Evolutionary conservation across 37 sponge, comb jelly and placozoan species (phyloP), one percentile per base, ranked within the genome.

Genomic region (Chondrilla cf. caribensis): DNA sequence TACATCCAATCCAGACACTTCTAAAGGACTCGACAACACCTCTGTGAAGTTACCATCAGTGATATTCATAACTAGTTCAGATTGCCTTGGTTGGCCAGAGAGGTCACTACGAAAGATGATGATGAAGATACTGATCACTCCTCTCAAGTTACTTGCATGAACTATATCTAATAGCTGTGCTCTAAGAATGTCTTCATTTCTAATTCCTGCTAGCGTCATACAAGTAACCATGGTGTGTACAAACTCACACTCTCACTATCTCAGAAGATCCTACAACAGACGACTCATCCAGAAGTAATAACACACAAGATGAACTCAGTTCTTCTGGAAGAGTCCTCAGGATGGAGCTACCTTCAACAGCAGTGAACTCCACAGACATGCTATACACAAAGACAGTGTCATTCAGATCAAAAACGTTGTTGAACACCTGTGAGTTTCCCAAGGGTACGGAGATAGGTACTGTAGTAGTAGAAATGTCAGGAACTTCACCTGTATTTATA

Each of bases 171-270:
- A n/a, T n/a, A n/a, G n/a, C n/a, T n/a, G n/a, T n/a, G n/a, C n/a
- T n/a, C n/a, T n/a, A n/a, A n/a, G n/a, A n/a, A n/a, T n/a, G n/a
- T n/a, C n/a, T n/a, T n/a, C n/a, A n/a, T n/a, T n/a, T n/a, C n/a
- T n/a, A n/a, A n/a, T n/a, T n/a, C n/a, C n/a, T n/a, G n/a, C n/a
- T n/a, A n/a, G n/a, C n/a, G n/a, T n/a, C n/a, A n/a, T n/a, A n/a
- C n/a, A n/a, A n/a, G n/a, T n/a, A n/a, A n/a, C n/a, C n/a, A n/a
- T n/a, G n/a, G n/a, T n/a, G n/a, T n/a, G n/a, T n/a, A n/a, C n/a
- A n/a, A 67, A 67, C 68, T 67, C 1, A 67, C 68, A 67, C 68
- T 67, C 68, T 6, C 17, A 67, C 68, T 67, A 67, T 67, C 68
- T 67, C 68, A 31, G 68, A 67, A 67, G 68, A 28, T 33, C 14